Evolutionary conservation across 2,113 vertebrate genomes (phyloP).

Genomic region (Notothenia coriiceps): DNA sequence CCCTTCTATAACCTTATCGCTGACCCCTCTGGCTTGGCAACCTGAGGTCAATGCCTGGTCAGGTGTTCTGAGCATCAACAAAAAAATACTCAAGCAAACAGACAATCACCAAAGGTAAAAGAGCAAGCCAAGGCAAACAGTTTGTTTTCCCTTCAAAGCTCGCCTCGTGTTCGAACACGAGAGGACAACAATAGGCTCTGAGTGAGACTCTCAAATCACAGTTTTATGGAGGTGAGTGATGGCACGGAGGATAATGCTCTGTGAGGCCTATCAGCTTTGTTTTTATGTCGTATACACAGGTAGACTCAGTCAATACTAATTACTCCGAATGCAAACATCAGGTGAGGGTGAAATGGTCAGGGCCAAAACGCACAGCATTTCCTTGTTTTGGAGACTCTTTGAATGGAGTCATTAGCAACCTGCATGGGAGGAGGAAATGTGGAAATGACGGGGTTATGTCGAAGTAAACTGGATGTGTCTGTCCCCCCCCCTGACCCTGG

Average conservation of each 20-base stretch:
- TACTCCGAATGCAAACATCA: slow-evolving; percentile 69
- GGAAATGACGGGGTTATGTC: slow-evolving; percentile 50
- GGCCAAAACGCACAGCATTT: slow-evolving; percentile 29
- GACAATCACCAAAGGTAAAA: slow-evolving; percentile 72
- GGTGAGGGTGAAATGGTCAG: slow-evolving; percentile 66
- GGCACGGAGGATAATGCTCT: slow-evolving; percentile 55
- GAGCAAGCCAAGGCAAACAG: slow-evolving; percentile 69
- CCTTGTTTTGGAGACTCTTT: slow-evolving; percentile 62
- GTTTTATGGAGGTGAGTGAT: slow-evolving; percentile 77
- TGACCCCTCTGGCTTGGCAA: slow-evolving; percentile 55
- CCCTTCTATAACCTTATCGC: slow-evolving; percentile 49
- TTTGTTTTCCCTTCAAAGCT: slow-evolving; percentile 74
- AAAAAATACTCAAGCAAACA: slow-evolving; percentile 71
- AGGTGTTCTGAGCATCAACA: slow-evolving; percentile 74
- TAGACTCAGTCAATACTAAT: slow-evolving; percentile 73
- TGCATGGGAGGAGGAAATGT: slow-evolving; percentile 50
- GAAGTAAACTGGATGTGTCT: slow-evolving; percentile 51
- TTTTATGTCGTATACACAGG: slow-evolving; percentile 64
- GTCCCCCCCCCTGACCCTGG: slow-evolving; percentile 75
- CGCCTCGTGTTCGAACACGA: slow-evolving; percentile 72
- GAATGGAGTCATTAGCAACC: slow-evolving; percentile 62
- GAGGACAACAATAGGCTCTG: slow-evolving; percentile 69
- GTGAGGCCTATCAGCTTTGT: slow-evolving; percentile 64
- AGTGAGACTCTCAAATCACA: slow-evolving; percentile 68
- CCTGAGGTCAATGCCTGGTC: slow-evolving; percentile 81